A percentile compares a stretch with the other conserved stretches of the same genome.
Conservation (phyloP, 2,797 vertebrate species). For the Cryptoprocta ferox region DNA sequence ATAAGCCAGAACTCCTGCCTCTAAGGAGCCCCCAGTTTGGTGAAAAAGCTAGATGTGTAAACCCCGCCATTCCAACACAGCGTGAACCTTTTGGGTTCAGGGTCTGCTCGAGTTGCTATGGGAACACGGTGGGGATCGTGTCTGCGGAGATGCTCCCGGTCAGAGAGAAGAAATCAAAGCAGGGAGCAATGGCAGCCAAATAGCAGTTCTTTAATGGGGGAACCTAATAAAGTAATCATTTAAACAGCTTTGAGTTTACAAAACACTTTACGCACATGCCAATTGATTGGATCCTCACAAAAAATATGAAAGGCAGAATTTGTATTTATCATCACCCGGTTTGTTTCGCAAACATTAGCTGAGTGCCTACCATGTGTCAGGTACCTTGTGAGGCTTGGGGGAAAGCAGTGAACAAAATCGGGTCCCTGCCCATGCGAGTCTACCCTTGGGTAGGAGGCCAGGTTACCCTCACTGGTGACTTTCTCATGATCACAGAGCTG, state of each 20-base stretch:
- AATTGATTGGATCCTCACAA: not conserved
- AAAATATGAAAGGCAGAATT: not conserved
- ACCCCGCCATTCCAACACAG: not conserved
- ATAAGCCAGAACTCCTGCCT: not conserved
- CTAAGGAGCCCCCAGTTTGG: not conserved
- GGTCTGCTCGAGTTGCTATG: not conserved
- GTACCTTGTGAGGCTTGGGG: too few relatives aligned
- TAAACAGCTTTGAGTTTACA: not conserved
- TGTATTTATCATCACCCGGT: not conserved
- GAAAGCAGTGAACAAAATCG: not conserved
- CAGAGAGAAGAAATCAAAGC: not conserved
- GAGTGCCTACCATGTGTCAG: not conserved
- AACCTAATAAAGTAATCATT: not conserved
- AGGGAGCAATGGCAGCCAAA: not conserved
- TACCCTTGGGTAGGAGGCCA: not conserved
- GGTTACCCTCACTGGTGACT: not conserved
- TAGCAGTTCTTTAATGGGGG: not conserved
- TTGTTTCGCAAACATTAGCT: not conserved
- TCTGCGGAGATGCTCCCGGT: not conserved
- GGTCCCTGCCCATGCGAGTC: not conserved
- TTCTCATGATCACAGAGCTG: not conserved
- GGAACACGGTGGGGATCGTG: not conserved
- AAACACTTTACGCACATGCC: not conserved
- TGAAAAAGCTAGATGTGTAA: not conserved
- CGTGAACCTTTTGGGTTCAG: not conserved